phyloP scores from a whole-genome alignment of 2,797 vertebrate genomes.

The Rhinophrynus dorsalis region DNA sequence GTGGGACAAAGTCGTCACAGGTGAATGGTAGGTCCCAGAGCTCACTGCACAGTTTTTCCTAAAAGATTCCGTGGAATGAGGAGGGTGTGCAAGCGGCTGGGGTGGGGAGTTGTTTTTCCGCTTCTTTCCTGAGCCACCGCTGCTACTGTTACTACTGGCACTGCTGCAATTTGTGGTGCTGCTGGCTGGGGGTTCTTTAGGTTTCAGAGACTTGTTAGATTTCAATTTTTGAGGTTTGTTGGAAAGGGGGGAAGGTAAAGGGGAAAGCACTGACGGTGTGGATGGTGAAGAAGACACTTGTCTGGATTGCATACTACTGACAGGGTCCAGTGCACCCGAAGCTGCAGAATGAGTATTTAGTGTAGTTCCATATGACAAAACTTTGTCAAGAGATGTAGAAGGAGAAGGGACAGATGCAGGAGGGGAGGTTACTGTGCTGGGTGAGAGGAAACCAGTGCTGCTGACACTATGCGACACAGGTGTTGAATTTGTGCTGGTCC shows the following conservation, averaged over 20 bases:
- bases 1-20: slow-evolving; percentile 78
- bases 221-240: slow-evolving; percentile 93
- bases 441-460: slow-evolving; percentile 79
- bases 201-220: slow-evolving; percentile 85
- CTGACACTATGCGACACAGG: slow-evolving; percentile 74
- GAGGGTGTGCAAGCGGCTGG: slow-evolving; percentile 67
- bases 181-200: slow-evolving; percentile 83
- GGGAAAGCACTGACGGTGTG: slow-evolving; percentile 93
- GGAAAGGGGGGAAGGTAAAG: slow-evolving; percentile 85
- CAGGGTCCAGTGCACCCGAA: slow-evolving; percentile 81
- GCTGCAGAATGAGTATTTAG: slow-evolving; percentile 85
- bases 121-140: slow-evolving; percentile 90
- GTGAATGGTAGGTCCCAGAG: slow-evolving; percentile 82
- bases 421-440: slow-evolving; percentile 74
- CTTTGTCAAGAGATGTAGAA: slow-evolving; percentile 82
- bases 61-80: slow-evolving; percentile 82
- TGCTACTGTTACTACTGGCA: slow-evolving; percentile 65
- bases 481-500: slow-evolving; percentile 83
- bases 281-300: slow-evolving; percentile 96
- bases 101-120: slow-evolving; percentile 87
- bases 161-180: slow-evolving; percentile 71
- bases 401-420: slow-evolving; percentile 69
- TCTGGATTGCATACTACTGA: slow-evolving; percentile 90
- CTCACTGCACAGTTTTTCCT: slow-evolving; percentile 92
- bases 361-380: slow-evolving; percentile 91